These are phyloP conservation scores for Temnopleurus reevesii DNA, from an alignment of 53 echinoderm and acorn worm genomes.

Conservation along the genomic window DNA sequence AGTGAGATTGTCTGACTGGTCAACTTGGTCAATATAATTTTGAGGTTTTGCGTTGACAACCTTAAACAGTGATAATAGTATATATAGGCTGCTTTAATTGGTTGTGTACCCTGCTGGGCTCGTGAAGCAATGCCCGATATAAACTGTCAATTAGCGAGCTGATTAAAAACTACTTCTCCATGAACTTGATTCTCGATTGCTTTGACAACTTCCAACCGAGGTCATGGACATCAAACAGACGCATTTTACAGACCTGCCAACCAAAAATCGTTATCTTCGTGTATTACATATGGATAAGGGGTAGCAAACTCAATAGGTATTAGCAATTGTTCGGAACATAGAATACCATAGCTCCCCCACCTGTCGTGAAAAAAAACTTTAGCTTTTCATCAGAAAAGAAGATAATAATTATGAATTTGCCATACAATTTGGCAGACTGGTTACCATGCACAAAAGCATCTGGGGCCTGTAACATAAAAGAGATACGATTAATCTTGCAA, in stretches of 20 bases:
- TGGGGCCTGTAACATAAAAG: no score
- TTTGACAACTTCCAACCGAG: background rate
- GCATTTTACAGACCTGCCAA: background rate
- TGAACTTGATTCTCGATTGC: background rate
- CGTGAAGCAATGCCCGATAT: background rate
- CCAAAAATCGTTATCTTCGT: background rate
- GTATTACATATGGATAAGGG: no score
- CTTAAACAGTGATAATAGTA: background rate
- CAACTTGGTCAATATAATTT: background rate
- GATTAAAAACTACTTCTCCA: background rate
- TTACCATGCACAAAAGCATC: no score
- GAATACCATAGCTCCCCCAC: no score
- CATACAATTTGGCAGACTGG: no score
- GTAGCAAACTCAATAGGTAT: no score
- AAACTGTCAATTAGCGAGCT: background rate
- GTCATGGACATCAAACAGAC: background rate
- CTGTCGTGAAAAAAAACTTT: no score
- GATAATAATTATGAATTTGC: no score
- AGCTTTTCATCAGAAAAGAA: no score
- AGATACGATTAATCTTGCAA: no score
- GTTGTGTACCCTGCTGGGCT: background rate
- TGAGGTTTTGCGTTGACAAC: background rate
- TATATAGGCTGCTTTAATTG: conserved; percentile 1
- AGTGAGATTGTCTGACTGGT: no score
- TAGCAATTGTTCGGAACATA: no score